Conservation (phyloP, 2,113 vertebrate genomes). For the Mormoops blainvillei region DNA sequence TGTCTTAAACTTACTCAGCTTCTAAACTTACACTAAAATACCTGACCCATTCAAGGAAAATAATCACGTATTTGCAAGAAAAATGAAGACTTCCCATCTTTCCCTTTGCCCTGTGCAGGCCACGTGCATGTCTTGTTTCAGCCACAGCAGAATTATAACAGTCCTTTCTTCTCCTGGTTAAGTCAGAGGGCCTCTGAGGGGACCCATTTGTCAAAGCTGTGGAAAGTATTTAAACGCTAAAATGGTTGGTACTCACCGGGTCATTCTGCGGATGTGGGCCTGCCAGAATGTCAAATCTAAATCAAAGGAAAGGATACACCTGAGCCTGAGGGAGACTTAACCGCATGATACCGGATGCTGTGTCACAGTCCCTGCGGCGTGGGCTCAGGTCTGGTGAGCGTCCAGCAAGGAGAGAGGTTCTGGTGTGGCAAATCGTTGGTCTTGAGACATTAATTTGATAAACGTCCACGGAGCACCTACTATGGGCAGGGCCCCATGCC, state of each 20-base stretch:
- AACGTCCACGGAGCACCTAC: neutral
- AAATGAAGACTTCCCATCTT: neutral
- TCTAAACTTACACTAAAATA: neutral
- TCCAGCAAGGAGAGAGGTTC: neutral
- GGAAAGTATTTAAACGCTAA: neutral
- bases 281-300: slow-evolving; percentile 70
- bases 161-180: neutral
- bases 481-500: neutral
- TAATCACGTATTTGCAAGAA: neutral
- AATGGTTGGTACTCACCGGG: neutral
- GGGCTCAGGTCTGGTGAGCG: rapidly evolving
- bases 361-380: rapidly evolving
- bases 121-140: neutral
- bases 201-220: neutral
- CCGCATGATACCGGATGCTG: rapidly evolving
- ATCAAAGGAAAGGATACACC: neutral
- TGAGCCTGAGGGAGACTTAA: neutral
- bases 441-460: neutral
- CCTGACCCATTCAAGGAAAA: neutral
- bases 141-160: neutral
- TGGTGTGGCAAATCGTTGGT: neutral
- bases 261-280: slow-evolving; percentile 73
- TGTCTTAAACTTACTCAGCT: neutral
- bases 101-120: neutral
- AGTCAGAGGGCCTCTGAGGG: neutral